Evolutionary conservation across 1,140 invertebrate species (phyloP).

Genomic region (Drosophila biarmipes): DNA sequence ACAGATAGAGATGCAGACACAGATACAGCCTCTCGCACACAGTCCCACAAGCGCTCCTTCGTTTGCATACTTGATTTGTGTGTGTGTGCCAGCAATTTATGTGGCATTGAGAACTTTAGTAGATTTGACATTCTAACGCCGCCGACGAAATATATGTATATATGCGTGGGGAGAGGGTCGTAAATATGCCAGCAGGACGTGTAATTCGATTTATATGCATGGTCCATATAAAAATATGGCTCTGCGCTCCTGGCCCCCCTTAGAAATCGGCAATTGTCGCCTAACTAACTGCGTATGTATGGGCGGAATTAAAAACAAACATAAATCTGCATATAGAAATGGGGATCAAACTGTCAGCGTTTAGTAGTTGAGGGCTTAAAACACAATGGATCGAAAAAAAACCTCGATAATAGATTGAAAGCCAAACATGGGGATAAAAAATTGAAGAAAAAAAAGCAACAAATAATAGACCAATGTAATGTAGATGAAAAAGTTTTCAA

Average conservation of each 20-base stretch:
- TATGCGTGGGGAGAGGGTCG: slow-evolving; percentile 54
- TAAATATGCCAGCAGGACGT: slow-evolving; percentile 75
- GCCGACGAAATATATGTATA: slow-evolving; percentile 28
- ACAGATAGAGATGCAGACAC: not conserved
- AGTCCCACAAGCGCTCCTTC: slow-evolving; percentile 50
- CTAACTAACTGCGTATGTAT: slow-evolving; percentile 41
- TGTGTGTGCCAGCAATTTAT: slow-evolving; percentile 66
- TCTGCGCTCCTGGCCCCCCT: not conserved
- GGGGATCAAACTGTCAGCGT: slow-evolving; percentile 22
- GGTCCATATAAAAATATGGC: slow-evolving; percentile 41
- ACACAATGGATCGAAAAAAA: slow-evolving; percentile 4
- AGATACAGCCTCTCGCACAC: not conserved
- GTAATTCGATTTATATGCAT: slow-evolving; percentile 78
- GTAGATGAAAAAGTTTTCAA: too few species aligned
- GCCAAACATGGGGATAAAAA: not conserved
- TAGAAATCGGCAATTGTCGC: slow-evolving; percentile 22
- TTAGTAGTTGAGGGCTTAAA: slow-evolving; percentile 6
- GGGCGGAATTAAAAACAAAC: slow-evolving; percentile 41
- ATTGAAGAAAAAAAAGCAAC: too few species aligned
- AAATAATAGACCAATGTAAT: too few species aligned
- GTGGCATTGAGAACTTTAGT: slow-evolving; percentile 76
- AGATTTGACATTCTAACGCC: slow-evolving; percentile 63
- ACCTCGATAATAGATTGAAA: slow-evolving; percentile 7
- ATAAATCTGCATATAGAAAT: slow-evolving; percentile 26
- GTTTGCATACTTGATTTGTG: slow-evolving; percentile 80